Evolutionary conservation across 2,888 invertebrate genomes (phyloP).

Genomic region (Stegana nigrithorax): DNA sequence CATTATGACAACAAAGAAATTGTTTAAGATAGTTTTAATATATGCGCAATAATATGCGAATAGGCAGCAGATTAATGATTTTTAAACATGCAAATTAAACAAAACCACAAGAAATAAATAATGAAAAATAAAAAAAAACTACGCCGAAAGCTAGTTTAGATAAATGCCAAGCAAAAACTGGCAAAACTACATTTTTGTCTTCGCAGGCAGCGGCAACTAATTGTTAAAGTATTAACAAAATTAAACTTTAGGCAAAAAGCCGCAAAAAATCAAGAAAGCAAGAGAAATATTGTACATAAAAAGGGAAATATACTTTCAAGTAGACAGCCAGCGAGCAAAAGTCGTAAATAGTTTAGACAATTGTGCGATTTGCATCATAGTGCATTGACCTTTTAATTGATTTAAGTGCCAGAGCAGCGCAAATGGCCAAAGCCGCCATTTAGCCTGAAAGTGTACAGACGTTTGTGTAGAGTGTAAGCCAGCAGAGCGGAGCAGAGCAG

Average conservation of each 20-base stretch:
- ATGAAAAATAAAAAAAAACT: neutral
- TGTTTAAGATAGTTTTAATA: too few species aligned
- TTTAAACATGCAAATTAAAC: slow-evolving; percentile 47
- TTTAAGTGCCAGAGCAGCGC: too few species aligned
- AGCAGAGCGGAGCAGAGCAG: too few species aligned
- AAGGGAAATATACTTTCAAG: neutral
- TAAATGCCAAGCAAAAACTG: slow-evolving; percentile 20
- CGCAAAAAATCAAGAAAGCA: neutral
- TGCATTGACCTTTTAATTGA: slow-evolving; percentile 50
- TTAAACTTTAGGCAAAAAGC: slow-evolving; percentile 6
- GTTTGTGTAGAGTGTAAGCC: too few species aligned
- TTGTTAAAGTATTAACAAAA: slow-evolving; percentile 33
- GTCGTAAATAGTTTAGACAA: neutral
- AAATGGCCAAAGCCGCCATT: too few species aligned
- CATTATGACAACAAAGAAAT: too few species aligned
- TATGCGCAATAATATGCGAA: too few species aligned
- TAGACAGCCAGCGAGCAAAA: neutral
- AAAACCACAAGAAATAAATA: neutral
- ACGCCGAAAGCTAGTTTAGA: neutral
- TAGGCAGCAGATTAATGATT: slow-evolving; percentile 45
- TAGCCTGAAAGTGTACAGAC: too few species aligned
- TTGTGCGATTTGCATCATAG: slow-evolving; percentile 6
- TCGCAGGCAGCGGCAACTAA: slow-evolving; percentile 23
- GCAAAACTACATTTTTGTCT: slow-evolving; percentile 26
- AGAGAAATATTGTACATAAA: too few species aligned